phyloP scores from a whole-genome alignment of 2,797 vertebrate species.

The Nothura maculosa region DNA sequence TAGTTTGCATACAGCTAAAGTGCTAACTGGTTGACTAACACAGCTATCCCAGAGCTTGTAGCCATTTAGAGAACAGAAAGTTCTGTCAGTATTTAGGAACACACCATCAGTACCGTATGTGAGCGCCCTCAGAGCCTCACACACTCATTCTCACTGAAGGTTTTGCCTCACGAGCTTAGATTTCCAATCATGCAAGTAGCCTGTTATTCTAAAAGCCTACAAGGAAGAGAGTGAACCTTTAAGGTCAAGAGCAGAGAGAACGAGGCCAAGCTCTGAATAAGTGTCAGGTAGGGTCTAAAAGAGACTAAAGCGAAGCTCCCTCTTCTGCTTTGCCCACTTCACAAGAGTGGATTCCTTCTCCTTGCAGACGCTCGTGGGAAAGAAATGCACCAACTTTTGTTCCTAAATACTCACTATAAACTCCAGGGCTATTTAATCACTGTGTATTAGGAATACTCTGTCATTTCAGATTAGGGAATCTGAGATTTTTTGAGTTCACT shows the following conservation, averaged over 20 bases:
- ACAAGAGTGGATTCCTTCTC: background rate
- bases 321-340: background rate
- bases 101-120: background rate
- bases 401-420: background rate
- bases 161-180: background rate
- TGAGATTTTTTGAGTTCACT: background rate
- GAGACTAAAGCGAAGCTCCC: background rate
- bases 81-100: background rate
- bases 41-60: background rate
- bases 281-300: background rate
- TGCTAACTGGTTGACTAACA: background rate
- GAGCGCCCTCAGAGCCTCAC: background rate
- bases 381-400: background rate
- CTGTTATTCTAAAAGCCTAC: conserved; percentile 3
- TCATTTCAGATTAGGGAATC: background rate
- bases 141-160: background rate
- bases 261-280: background rate
- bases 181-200: background rate
- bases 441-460: background rate
- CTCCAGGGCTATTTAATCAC: background rate
- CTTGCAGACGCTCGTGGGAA: background rate
- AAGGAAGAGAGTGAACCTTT: background rate
- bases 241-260: background rate
- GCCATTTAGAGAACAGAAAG: background rate
- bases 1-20: background rate